phyloP scores from a whole-genome alignment of 92 coral and sea anemone genomes.

The Hydrozoanthus gracilis region DNA sequence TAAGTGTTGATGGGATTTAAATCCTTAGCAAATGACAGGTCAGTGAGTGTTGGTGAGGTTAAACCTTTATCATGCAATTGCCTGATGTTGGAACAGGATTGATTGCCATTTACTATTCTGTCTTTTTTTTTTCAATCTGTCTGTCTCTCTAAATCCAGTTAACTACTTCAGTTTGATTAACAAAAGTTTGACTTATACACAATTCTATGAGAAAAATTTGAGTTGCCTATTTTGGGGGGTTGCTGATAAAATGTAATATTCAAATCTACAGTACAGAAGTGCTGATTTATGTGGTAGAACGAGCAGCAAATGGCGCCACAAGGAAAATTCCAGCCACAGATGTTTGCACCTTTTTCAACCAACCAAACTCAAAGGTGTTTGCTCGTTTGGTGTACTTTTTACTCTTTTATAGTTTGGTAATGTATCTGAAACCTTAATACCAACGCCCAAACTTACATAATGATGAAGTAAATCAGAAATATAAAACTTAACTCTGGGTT shows the following conservation, averaged over 20 bases:
- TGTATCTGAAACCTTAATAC: background rate
- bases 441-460: too few relatives aligned
- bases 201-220: too few relatives aligned
- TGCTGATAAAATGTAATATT: too few relatives aligned
- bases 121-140: too few relatives aligned
- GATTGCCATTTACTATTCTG: too few relatives aligned
- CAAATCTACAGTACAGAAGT: slow-evolving; percentile 83
- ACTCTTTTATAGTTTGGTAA: background rate
- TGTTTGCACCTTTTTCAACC: slow-evolving; percentile 77
- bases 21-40: slow-evolving; percentile 45
- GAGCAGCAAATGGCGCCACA: slow-evolving; percentile 94
- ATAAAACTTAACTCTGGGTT: too few relatives aligned
- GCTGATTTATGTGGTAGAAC: slow-evolving; percentile 92
- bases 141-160: too few relatives aligned
- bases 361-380: slow-evolving; percentile 79
- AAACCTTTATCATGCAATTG: slow-evolving; percentile 32
- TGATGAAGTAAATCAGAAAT: too few relatives aligned
- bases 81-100: slow-evolving; percentile 84
- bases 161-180: too few relatives aligned
- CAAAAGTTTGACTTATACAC: too few relatives aligned
- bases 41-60: too few relatives aligned
- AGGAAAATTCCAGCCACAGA: slow-evolving; percentile 86
- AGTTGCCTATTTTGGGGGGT: too few relatives aligned
- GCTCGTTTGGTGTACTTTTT: background rate
- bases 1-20: slow-evolving; percentile 86